Percentiles rank a stretch among this genome's conserved stretches.
Conservation (phyloP, 2,797 vertebrate genomes). For the Ctenopoma multispine region DNA sequence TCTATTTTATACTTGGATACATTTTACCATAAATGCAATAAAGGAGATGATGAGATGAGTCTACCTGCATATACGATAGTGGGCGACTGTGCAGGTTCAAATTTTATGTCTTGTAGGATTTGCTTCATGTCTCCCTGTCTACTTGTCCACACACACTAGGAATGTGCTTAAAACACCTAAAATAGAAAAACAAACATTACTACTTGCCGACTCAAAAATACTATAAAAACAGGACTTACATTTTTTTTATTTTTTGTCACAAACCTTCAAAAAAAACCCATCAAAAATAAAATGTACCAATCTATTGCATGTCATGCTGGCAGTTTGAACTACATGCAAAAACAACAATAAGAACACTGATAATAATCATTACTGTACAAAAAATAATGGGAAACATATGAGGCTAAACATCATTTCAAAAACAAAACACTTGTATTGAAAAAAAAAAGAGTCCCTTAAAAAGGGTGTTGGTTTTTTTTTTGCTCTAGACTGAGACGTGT, state of each 20-base stretch:
- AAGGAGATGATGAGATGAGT: background rate
- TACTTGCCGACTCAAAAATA: background rate
- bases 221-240: background rate
- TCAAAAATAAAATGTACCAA: slow-evolving; percentile 86
- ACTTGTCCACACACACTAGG: slow-evolving; percentile 23
- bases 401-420: slow-evolving; percentile 48
- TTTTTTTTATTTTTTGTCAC: slow-evolving; percentile 74
- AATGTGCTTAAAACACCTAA: slow-evolving; percentile 29
- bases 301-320: slow-evolving; percentile 92
- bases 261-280: slow-evolving; percentile 82
- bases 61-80: slow-evolving; percentile 34
- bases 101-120: slow-evolving; percentile 31
- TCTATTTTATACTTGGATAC: background rate
- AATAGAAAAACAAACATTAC: slow-evolving; percentile 27
- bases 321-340: slow-evolving; percentile 91
- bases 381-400: slow-evolving; percentile 49
- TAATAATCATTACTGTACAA: slow-evolving; percentile 79
- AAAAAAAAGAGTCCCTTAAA: slow-evolving; percentile 62
- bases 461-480: slow-evolving; percentile 33
- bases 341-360: slow-evolving; percentile 80
- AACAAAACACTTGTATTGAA: slow-evolving; percentile 38
- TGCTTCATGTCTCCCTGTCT: slow-evolving; percentile 43
- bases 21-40: background rate
- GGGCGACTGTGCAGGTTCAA: slow-evolving; percentile 14
- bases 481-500: slow-evolving; percentile 58